phyloP scores from a whole-genome alignment of 2,888 invertebrate species.

The Synergus umbraculus region DNA sequence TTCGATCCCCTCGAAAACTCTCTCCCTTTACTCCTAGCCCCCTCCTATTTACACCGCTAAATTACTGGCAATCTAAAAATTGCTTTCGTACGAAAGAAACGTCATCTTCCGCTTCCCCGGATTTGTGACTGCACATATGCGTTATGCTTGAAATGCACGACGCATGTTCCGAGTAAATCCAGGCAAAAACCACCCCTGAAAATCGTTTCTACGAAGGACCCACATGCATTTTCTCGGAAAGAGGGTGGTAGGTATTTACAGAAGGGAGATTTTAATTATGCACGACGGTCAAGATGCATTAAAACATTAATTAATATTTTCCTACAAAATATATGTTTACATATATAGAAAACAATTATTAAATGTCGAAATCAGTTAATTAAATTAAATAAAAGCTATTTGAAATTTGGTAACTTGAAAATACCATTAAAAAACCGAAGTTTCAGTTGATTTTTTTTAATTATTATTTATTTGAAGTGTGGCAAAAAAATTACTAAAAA shows the following conservation, averaged over 20 bases:
- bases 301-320: constrained; percentile 4
- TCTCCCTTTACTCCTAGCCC: constrained; percentile 43
- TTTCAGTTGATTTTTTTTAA: no score
- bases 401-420: no score
- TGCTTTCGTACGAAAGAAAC: constrained; percentile 67
- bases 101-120: constrained; percentile 56
- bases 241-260: constrained; percentile 21
- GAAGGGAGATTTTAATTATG: constrained; percentile 22
- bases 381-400: no score
- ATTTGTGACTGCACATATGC: constrained; percentile 43
- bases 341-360: not conserved
- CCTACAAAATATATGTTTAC: not conserved
- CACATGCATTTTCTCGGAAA: constrained; percentile 48
- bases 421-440: no score
- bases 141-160: constrained; percentile 21
- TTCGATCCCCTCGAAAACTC: constrained; percentile 50
- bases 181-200: constrained; percentile 53
- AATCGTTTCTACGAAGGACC: constrained; percentile 52
- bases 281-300: not conserved
- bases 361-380: not conserved
- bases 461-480: no score
- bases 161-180: constrained; percentile 29
- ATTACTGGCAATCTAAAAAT: constrained; percentile 67
- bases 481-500: no score
- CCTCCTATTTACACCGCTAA: constrained; percentile 63